A percentile compares a stretch with the other conserved stretches of the same genome.
phyloP scores from a whole-genome alignment of 2,113 vertebrate genomes.

The Furnarius figulus region DNA sequence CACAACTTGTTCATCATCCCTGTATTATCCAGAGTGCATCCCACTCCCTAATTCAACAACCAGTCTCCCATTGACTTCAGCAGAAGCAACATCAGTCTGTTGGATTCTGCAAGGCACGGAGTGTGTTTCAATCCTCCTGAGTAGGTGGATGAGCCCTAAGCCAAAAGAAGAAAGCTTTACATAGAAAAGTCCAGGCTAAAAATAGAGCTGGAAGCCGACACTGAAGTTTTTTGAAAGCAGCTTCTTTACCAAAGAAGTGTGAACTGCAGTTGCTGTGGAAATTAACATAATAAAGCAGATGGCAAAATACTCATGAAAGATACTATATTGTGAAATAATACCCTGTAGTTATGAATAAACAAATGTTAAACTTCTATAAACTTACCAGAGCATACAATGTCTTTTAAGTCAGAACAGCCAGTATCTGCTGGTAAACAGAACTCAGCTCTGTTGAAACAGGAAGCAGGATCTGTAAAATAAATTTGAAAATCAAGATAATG shows the following conservation, averaged over 20 bases:
- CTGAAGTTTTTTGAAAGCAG: neutral
- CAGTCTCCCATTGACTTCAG: neutral
- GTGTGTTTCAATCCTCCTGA: neutral
- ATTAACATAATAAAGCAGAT: neutral
- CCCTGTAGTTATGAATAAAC: neutral
- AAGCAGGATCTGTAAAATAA: constrained; percentile 42
- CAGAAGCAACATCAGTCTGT: neutral
- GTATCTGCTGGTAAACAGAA: constrained; percentile 16
- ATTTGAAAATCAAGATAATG: neutral
- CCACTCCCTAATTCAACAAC: neutral
- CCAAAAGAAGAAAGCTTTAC: neutral
- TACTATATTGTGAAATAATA: neutral
- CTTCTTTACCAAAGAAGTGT: neutral
- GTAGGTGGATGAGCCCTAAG: neutral
- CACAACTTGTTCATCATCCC: neutral
- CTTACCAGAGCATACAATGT: constrained; percentile 38
- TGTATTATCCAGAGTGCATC: neutral
- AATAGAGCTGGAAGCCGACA: constrained; percentile 15
- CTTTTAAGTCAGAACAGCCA: constrained; percentile 4
- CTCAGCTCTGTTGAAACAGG: neutral
- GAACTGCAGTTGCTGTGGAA: neutral
- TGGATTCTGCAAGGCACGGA: neutral
- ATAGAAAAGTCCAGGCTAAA: neutral
- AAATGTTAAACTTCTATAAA: neutral
- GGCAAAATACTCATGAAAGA: neutral